Conservation (phyloP, 2,888 invertebrate genomes). For the Trachelus stipa region DNA sequence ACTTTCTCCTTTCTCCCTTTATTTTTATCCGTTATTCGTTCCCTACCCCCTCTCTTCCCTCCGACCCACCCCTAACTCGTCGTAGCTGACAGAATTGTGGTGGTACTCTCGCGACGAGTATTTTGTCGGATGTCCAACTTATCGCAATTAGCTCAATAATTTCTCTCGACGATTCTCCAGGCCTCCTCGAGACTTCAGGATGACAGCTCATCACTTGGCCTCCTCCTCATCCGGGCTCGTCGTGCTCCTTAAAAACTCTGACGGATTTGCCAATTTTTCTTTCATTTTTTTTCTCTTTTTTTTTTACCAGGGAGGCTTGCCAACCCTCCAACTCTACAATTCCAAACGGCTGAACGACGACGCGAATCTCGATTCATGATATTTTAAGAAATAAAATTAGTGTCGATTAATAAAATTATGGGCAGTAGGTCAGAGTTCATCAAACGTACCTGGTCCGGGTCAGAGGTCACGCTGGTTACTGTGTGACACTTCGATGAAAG, state of each 20-base stretch:
- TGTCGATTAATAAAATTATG: neutral
- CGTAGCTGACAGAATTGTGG: neutral
- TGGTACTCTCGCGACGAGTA: constrained; percentile 41
- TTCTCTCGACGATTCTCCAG: constrained; percentile 41
- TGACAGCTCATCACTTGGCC: constrained; percentile 45
- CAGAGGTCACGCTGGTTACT: neutral
- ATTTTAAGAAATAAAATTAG: neutral
- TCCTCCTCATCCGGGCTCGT: neutral
- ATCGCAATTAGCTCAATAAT: constrained; percentile 66
- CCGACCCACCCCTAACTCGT: neutral
- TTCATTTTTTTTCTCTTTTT: too few relatives aligned
- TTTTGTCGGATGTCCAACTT: constrained; percentile 57
- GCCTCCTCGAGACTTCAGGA: constrained; percentile 8
- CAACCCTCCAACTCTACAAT: neutral
- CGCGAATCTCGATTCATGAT: neutral
- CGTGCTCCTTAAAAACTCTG: neutral
- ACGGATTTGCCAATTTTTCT: neutral
- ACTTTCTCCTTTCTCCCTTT: constrained; percentile 6
- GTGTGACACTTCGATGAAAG: neutral
- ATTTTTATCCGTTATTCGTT: constrained; percentile 13
- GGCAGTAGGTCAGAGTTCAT: neutral
- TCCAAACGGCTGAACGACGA: neutral
- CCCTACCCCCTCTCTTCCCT: constrained; percentile 10
- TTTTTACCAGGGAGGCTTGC: neutral
- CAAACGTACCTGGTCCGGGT: neutral